Evolutionary conservation across 2,888 invertebrate species (phyloP).

Genomic region (Electrophaes corylata): DNA sequence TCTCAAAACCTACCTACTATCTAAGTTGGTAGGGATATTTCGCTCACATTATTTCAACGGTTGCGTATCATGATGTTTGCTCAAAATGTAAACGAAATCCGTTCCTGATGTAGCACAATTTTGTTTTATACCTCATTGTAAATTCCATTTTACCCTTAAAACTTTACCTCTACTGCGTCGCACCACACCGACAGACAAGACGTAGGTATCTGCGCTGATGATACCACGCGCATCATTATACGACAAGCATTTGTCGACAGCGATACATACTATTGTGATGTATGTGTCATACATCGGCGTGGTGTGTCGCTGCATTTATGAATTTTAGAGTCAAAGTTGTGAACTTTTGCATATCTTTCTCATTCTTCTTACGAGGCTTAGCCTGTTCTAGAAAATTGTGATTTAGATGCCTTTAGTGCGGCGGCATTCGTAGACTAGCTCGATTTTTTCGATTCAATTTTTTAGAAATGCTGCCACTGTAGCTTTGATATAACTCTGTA

Average conservation of each 20-base stretch:
- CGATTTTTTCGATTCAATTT: conserved; percentile 41
- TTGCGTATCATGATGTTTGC: conserved; percentile 50
- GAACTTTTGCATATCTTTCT: conserved; percentile 77
- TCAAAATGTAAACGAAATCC: conserved; percentile 65
- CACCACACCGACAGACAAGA: neutral
- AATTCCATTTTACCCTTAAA: conserved; percentile 30
- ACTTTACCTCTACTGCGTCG: conserved; percentile 22
- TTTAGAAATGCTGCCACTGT: conserved; percentile 62
- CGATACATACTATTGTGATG: no score
- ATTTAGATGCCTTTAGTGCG: conserved; percentile 79
- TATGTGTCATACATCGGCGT: no score
- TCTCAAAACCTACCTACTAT: neutral
- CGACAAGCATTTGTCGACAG: no score
- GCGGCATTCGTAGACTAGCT: conserved; percentile 51
- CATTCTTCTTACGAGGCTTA: conserved; percentile 62
- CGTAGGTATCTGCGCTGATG: neutral
- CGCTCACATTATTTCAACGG: conserved; percentile 23
- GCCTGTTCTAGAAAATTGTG: conserved; percentile 71
- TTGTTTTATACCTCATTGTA: conserved; percentile 47
- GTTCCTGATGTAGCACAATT: conserved; percentile 63
- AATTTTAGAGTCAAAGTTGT: conserved; percentile 59
- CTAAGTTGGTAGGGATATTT: neutral
- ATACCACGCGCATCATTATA: neutral
- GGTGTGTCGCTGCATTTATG: conserved; percentile 30
- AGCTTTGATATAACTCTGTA: conserved; percentile 63